Conservation (phyloP, 2,797 vertebrate species). For the Podarcis siculus region DNA sequence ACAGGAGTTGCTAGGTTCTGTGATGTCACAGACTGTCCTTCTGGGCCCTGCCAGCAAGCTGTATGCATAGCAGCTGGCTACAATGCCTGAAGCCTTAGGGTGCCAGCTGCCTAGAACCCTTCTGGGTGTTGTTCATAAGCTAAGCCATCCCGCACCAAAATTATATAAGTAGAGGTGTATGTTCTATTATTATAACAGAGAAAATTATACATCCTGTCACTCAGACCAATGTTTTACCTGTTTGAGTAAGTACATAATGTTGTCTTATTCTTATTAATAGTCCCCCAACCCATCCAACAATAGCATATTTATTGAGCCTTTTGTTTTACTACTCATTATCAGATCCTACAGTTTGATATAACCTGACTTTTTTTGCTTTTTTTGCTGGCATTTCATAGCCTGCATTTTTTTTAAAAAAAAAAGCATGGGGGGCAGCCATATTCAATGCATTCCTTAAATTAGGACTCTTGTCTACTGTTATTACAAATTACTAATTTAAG, state of each 20-base stretch:
- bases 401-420: too few relatives aligned
- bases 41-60: too few relatives aligned
- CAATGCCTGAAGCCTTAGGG: too few relatives aligned
- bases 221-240: neutral
- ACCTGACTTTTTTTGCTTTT: neutral
- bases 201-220: neutral
- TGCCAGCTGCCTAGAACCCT: too few relatives aligned
- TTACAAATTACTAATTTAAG: constrained; percentile 31
- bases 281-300: too few relatives aligned
- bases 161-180: constrained; percentile 24
- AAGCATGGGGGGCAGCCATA: too few relatives aligned
- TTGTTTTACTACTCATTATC: neutral
- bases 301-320: neutral
- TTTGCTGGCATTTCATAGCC: neutral
- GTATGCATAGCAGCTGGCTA: too few relatives aligned
- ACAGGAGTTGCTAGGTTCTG: too few relatives aligned
- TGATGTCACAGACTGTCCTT: too few relatives aligned
- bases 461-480: neutral
- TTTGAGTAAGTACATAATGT: neutral
- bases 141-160: neutral
- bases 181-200: neutral
- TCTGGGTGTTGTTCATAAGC: too few relatives aligned
- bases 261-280: too few relatives aligned
- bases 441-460: neutral
- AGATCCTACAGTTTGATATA: neutral